A percentile compares a stretch with the other conserved stretches of the same genome.
Conservation (phyloP, 2,888 invertebrate species). For the Invenusta paracnida region DNA sequence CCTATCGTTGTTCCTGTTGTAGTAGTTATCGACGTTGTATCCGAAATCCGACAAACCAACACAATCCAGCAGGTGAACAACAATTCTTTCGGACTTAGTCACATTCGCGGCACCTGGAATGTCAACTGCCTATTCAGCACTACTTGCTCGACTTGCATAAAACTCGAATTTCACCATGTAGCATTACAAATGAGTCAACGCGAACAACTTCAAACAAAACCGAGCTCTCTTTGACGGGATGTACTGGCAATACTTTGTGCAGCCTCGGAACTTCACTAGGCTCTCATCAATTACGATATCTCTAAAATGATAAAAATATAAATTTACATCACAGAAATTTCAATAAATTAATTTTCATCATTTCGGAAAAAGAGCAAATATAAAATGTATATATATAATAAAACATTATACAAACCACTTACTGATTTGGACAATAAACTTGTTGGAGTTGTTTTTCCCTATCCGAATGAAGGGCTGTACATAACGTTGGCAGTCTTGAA, state of each 20-base stretch:
- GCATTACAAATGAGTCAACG: not conserved
- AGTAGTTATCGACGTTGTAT: not conserved
- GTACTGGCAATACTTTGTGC: not conserved
- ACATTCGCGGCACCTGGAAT: not conserved
- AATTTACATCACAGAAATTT: not conserved
- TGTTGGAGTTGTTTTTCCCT: not conserved
- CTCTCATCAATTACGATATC: conserved; percentile 13
- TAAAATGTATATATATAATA: too few relatives aligned
- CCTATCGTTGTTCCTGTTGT: too few relatives aligned
- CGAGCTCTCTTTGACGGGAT: too few relatives aligned
- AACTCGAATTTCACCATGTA: not conserved
- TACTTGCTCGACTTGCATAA: not conserved
- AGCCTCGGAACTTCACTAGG: conserved; percentile 8
- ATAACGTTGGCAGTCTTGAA: not conserved
- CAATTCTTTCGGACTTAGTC: not conserved
- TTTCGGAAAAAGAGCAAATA: not conserved
- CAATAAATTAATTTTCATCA: not conserved
- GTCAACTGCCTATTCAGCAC: not conserved
- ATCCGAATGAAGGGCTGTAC: not conserved
- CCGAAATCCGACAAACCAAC: not conserved
- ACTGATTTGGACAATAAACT: not conserved
- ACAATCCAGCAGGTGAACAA: not conserved
- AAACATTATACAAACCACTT: not conserved
- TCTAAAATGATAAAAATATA: not conserved
- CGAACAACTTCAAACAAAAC: too few relatives aligned